Percentiles rank a stretch among this genome's conserved stretches.
Conservation (phyloP, 2,113 vertebrate genomes). For the Hippocampus guttulatus region DNA sequence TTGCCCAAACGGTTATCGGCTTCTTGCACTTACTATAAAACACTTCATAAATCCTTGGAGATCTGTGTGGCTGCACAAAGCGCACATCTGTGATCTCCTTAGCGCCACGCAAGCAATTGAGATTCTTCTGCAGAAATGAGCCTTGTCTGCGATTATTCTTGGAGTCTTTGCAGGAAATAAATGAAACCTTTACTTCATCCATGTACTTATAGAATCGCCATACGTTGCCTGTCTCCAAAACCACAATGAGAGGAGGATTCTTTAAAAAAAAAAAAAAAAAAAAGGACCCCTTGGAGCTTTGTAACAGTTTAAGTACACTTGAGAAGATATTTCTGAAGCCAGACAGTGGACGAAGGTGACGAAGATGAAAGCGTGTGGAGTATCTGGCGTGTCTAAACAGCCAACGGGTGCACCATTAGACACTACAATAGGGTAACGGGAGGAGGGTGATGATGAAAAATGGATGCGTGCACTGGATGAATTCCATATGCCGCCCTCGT, state of each 20-base stretch:
- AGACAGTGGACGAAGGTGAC: slow-evolving; percentile 6
- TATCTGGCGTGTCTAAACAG: slow-evolving; percentile 10
- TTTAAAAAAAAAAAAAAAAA: no score
- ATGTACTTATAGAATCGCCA: no score
- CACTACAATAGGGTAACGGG: slow-evolving; percentile 44
- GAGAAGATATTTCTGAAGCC: slow-evolving; percentile 5
- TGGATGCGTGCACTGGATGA: slow-evolving; percentile 60
- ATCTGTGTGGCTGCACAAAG: slow-evolving; percentile 12
- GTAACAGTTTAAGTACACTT: slow-evolving; percentile 11
- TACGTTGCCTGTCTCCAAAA: neutral
- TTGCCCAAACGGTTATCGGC: slow-evolving; percentile 66
- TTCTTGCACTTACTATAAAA: slow-evolving; percentile 62
- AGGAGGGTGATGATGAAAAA: slow-evolving; percentile 65
- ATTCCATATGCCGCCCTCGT: slow-evolving; percentile 54
- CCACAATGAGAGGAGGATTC: neutral
- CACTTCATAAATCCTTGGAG: slow-evolving; percentile 64
- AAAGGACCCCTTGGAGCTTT: neutral
- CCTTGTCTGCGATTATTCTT: slow-evolving; percentile 60
- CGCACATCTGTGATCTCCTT: slow-evolving; percentile 15
- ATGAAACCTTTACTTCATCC: neutral
- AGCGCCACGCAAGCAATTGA: slow-evolving; percentile 34
- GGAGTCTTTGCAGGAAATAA: slow-evolving; percentile 53
- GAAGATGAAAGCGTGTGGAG: slow-evolving; percentile 38
- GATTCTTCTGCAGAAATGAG: slow-evolving; percentile 55
- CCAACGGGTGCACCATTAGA: slow-evolving; percentile 36